Evolutionary conservation across 2,797 vertebrate species (phyloP).

Genomic region (Eupleurogrammus muticus): DNA sequence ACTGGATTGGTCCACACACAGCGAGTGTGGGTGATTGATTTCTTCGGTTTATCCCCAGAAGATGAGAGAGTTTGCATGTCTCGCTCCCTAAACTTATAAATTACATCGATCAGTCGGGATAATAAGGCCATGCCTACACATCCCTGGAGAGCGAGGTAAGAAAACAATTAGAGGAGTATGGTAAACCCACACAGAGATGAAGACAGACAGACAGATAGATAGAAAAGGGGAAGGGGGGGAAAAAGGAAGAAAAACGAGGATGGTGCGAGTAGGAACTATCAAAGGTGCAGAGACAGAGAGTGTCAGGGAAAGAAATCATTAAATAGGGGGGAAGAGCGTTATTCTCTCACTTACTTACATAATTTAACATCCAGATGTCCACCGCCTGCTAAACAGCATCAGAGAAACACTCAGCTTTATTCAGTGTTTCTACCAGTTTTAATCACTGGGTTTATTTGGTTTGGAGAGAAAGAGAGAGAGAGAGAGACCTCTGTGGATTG

Average conservation of each 20-base stretch:
- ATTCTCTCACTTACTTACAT: background rate
- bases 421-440: conserved; percentile 8
- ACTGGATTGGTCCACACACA: conserved; percentile 44
- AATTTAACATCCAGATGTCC: too few species aligned
- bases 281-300: conserved; percentile 27
- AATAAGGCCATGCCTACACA: conserved; percentile 66
- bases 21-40: conserved; percentile 62
- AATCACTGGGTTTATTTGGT: too few species aligned
- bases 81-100: conserved; percentile 73
- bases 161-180: conserved; percentile 67
- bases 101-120: conserved; percentile 70
- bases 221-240: too few species aligned
- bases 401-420: too few species aligned
- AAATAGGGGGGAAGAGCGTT: conserved; percentile 17
- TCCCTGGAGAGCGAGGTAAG: conserved; percentile 60
- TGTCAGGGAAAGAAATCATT: conserved; percentile 20
- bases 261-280: conserved; percentile 18
- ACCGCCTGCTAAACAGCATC: too few species aligned
- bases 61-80: conserved; percentile 74
- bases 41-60: conserved; percentile 64
- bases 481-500: too few species aligned
- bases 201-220: conserved; percentile 9
- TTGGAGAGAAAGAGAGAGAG: too few species aligned
- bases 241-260: conserved; percentile 11
- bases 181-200: conserved; percentile 32